Evolutionary conservation across 1,140 invertebrate genomes (phyloP).

Genomic region (Spodoptera litura): DNA sequence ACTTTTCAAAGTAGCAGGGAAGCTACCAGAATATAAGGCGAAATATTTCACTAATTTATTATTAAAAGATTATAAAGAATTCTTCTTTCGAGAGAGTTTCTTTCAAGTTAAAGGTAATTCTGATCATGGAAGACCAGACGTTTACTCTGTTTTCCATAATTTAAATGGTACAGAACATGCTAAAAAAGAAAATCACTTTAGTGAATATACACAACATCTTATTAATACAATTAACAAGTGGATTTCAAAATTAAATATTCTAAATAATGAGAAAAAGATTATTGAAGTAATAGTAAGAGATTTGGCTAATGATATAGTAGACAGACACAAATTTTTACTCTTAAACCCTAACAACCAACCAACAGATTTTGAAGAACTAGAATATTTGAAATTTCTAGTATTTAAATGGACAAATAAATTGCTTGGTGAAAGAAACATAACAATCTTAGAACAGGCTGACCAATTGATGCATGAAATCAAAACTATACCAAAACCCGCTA

Average conservation of each 20-base stretch:
- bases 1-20: slow-evolving; percentile 11
- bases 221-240: slow-evolving; percentile 36
- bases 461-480: slow-evolving; percentile 39
- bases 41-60: slow-evolving; percentile 39
- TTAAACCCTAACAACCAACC: slow-evolving; percentile 54
- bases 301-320: slow-evolving; percentile 54
- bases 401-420: slow-evolving; percentile 72
- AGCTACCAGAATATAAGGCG: slow-evolving; percentile 36
- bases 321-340: slow-evolving; percentile 67
- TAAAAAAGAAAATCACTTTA: neutral
- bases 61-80: slow-evolving; percentile 43
- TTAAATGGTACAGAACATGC: neutral
- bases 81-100: slow-evolving; percentile 16
- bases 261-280: slow-evolving; percentile 10
- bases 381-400: slow-evolving; percentile 70
- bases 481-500: slow-evolving; percentile 4
- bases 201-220: neutral
- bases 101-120: slow-evolving; percentile 6
- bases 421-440: slow-evolving; percentile 46
- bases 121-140: neutral
- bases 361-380: slow-evolving; percentile 60
- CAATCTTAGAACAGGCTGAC: slow-evolving; percentile 30
- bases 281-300: slow-evolving; percentile 43
- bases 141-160: neutral
- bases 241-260: slow-evolving; percentile 5